A percentile compares a stretch with the other conserved stretches of the same genome.
Evolutionary conservation across 2,888 invertebrate species (phyloP).

Genomic region (Trissoscelio sp.): DNA sequence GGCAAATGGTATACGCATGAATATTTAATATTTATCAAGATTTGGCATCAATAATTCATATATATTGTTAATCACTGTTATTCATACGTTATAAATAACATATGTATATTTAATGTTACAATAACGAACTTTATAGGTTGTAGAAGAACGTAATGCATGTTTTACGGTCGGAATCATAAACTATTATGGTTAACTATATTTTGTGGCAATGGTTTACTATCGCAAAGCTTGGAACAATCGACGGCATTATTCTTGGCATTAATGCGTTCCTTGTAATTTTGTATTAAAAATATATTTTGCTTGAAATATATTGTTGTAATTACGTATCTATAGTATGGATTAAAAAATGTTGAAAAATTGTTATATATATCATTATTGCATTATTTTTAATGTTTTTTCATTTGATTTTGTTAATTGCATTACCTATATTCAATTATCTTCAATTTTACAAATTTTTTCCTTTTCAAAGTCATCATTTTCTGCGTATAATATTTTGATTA

Average conservation of each 20-base stretch:
- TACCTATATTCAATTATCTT: no score
- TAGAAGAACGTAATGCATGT: constrained; percentile 9
- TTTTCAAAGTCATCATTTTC: no score
- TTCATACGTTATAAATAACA: constrained; percentile 15
- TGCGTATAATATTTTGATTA: no score
- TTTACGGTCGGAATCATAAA: constrained; percentile 16
- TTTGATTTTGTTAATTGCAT: no score
- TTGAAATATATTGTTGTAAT: no score
- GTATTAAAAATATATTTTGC: no score
- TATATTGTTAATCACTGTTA: constrained; percentile 9
- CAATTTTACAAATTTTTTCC: no score
- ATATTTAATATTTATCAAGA: constrained; percentile 6
- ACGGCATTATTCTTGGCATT: background rate
- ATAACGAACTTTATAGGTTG: constrained; percentile 24
- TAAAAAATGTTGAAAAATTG: no score
- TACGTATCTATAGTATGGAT: no score
- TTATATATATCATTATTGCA: no score
- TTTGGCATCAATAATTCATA: background rate
- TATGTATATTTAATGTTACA: constrained; percentile 18
- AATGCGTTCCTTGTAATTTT: no score
- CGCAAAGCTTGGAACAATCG: background rate
- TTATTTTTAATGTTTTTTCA: no score
- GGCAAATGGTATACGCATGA: background rate
- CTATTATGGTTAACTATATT: background rate
- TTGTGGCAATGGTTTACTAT: background rate